Conservation (phyloP, 2,797 vertebrate species). For the Orientallactaga sibirica region DNA sequence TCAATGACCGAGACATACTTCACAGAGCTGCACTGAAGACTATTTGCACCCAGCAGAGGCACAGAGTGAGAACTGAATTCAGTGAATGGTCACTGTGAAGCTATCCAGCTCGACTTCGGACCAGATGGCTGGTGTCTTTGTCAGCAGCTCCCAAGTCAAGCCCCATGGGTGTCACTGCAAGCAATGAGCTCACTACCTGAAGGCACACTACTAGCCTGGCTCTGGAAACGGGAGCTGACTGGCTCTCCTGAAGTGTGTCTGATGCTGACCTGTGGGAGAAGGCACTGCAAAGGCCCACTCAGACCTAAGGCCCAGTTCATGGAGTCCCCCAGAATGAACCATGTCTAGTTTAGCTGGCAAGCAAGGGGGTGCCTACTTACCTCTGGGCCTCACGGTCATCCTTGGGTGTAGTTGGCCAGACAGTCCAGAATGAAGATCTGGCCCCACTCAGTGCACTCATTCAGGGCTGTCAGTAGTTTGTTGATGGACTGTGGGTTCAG, state of each 20-base stretch:
- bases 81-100: neutral
- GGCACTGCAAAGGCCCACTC: neutral
- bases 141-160: neutral
- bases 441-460: constrained; percentile 98
- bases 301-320: neutral
- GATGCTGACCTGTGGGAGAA: neutral
- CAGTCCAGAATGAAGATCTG: constrained; percentile 99
- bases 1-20: neutral
- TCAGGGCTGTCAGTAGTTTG: constrained; percentile 97
- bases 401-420: constrained; percentile 97
- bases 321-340: neutral
- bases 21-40: constrained; percentile 2
- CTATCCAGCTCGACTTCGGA: neutral
- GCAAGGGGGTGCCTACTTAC: constrained; percentile 85
- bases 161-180: neutral
- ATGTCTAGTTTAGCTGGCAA: neutral
- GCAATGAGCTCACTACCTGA: neutral
- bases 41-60: neutral
- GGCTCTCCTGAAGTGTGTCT: neutral
- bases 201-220: neutral
- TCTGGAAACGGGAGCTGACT: neutral
- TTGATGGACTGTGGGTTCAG: constrained; percentile 99
- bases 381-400: constrained; percentile 98
- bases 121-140: neutral
- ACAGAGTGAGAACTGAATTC: neutral